Evolutionary conservation across 1,140 invertebrate genomes (phyloP).

Genomic region (Oscheius sp.): DNA sequence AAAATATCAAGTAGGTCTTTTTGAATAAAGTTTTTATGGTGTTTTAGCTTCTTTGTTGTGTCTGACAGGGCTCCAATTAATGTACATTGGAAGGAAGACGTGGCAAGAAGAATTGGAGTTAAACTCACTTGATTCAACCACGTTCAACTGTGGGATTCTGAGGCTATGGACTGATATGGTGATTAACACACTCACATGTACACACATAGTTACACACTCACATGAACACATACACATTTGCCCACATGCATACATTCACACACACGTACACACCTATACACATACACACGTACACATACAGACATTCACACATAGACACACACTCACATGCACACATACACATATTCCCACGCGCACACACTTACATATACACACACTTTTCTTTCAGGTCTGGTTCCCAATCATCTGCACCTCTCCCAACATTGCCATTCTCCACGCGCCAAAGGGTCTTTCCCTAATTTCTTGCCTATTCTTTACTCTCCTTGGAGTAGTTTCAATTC

Average conservation of each 20-base stretch:
- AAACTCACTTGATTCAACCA: constrained; percentile 8
- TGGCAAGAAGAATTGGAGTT: constrained; percentile 28
- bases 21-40: not conserved
- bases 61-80: not conserved
- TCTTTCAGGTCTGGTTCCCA: constrained; percentile 11
- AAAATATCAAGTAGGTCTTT: not conserved
- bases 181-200: too few species aligned
- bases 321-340: too few species aligned
- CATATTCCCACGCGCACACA: too few species aligned
- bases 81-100: constrained; percentile 12
- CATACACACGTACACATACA: too few species aligned
- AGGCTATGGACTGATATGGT: constrained; percentile 24
- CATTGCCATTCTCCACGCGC: not conserved
- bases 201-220: too few species aligned
- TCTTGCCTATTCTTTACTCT: not conserved
- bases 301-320: too few species aligned
- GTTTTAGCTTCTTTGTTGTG: constrained; percentile 4
- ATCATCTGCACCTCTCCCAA: constrained; percentile 15
- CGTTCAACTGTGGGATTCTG: constrained; percentile 2
- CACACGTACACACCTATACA: too few species aligned
- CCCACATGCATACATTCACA: too few species aligned
- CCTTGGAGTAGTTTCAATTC: not conserved
- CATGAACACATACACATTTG: too few species aligned
- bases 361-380: too few species aligned
- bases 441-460: not conserved